phyloP scores from a whole-genome alignment of 2,113 vertebrate species.

The Charadrius vociferus region DNA sequence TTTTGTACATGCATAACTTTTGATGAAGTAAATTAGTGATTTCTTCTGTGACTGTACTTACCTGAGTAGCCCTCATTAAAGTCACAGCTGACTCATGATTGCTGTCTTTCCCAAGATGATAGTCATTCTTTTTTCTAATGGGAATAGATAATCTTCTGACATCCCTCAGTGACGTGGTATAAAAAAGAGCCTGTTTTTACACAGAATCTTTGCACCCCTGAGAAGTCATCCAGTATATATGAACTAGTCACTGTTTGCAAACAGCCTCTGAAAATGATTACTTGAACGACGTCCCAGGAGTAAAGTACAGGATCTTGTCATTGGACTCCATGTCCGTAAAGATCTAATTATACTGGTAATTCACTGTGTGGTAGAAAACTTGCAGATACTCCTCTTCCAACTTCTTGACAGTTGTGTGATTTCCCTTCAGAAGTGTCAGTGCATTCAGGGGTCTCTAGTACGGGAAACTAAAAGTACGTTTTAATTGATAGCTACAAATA shows the following conservation, averaged over 20 bases:
- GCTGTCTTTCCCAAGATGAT: background rate
- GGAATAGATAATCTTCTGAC: background rate
- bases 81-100: background rate
- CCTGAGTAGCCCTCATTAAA: background rate
- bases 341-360: background rate
- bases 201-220: background rate
- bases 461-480: background rate
- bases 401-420: background rate
- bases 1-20: background rate
- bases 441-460: background rate
- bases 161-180: background rate
- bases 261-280: background rate
- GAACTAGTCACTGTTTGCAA: background rate
- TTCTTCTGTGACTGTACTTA: background rate
- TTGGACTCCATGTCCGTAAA: background rate
- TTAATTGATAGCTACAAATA: background rate
- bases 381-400: background rate
- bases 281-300: background rate
- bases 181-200: background rate
- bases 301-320: background rate
- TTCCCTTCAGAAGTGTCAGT: background rate
- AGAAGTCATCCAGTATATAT: background rate
- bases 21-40: background rate
- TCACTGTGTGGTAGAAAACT: background rate
- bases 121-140: background rate